A percentile compares a stretch with the other conserved stretches of the same genome.
phyloP scores from a whole-genome alignment of 2,888 invertebrate genomes.

The Himalopsyche kuldschensis region DNA sequence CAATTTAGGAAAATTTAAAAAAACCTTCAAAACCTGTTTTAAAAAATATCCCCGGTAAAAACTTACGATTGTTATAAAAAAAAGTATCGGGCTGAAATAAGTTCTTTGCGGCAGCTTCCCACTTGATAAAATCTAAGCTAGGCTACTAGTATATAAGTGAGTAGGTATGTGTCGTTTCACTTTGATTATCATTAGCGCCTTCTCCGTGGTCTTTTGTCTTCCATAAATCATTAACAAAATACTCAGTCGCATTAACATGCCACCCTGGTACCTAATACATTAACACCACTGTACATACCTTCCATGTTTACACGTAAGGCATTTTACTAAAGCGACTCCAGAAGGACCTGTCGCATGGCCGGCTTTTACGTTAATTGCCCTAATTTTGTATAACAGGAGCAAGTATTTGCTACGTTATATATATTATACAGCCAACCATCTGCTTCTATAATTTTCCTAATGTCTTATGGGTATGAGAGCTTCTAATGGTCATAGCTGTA shows the following conservation, averaged over 20 bases:
- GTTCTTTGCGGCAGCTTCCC: neutral
- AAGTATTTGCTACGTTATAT: neutral
- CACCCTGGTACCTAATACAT: neutral
- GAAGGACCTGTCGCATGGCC: conserved; percentile 4
- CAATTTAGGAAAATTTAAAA: too few relatives aligned
- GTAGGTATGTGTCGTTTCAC: neutral
- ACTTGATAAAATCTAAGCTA: neutral
- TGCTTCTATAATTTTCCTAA: neutral
- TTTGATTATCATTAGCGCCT: neutral
- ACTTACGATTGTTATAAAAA: too few relatives aligned
- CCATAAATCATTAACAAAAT: conserved; percentile 1
- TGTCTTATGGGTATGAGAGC: neutral
- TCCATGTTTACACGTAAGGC: neutral
- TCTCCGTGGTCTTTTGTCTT: neutral
- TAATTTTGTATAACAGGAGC: conserved; percentile 22
- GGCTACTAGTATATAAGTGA: neutral
- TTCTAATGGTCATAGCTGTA: neutral
- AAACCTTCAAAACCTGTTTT: too few relatives aligned
- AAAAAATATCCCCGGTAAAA: neutral
- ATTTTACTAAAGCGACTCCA: neutral
- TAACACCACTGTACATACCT: neutral
- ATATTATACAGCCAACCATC: neutral
- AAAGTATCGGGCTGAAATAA: neutral
- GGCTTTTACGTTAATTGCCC: conserved; percentile 34
- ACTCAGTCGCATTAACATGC: conserved; percentile 1